These are phyloP conservation scores for Coelogynopora nodosa DNA, from an alignment of 2,888 invertebrate species.

Conservation along the genomic window DNA sequence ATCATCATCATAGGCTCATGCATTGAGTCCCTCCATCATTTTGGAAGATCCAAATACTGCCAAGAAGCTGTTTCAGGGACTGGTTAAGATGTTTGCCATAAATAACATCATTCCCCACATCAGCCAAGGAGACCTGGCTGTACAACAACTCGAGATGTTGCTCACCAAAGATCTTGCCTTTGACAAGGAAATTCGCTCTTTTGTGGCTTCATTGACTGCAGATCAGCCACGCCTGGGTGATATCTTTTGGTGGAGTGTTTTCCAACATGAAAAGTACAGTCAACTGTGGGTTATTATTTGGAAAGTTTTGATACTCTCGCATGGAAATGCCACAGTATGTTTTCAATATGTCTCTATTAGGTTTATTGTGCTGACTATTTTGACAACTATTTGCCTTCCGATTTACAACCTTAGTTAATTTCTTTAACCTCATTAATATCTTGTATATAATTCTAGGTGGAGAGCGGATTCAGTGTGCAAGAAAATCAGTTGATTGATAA, in stretches of 20 bases:
- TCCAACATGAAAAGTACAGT: background rate
- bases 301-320: background rate
- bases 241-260: background rate
- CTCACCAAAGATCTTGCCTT: background rate
- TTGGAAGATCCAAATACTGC: background rate
- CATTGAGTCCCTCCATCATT: background rate
- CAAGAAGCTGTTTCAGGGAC: background rate
- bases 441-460: background rate
- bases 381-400: too few relatives aligned
- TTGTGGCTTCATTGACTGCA: background rate
- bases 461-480: background rate
- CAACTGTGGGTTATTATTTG: background rate
- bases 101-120: background rate
- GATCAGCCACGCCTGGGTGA: background rate
- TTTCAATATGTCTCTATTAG: background rate
- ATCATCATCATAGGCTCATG: background rate
- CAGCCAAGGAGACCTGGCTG: background rate
- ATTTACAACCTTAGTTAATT: background rate
- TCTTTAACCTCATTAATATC: too few relatives aligned
- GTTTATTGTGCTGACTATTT: too few relatives aligned
- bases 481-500: background rate
- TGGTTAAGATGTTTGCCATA: background rate
- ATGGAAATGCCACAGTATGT: background rate
- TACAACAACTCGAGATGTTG: background rate
- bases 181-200: background rate